Evolutionary conservation across 2,888 invertebrate species (phyloP), one percentile per base, ranked within the genome.

Genomic region (Dicycla oo): DNA sequence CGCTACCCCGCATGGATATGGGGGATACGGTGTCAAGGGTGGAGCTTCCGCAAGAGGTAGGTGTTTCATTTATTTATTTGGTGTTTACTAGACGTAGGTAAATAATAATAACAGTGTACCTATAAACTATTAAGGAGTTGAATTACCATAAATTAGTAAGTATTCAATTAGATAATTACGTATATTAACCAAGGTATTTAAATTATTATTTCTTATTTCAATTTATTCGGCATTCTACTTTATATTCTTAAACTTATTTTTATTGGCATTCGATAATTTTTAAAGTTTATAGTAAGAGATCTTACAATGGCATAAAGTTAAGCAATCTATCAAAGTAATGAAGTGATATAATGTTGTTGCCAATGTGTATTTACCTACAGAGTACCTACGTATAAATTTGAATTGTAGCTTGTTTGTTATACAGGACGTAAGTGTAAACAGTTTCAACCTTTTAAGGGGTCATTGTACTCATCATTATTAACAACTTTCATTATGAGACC

Each of bases 11-110:
- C 89, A 93, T 82, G 94, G 94, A 88, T 95, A 95, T 88, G 94
- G 94, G 82, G 94, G 94, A 88, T 95, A 95, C 87, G 94, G 94
- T 47, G 91, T 91, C 53, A 94, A 94, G 86, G 91, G 93, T 62
- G 94, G 93, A 62, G 92, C 92, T 47, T 86, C 89, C 40, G 93
- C 94, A 49, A 93, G 90, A 93, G 95, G 96, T 95, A 80, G 83
- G 92, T 75, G 49, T 30, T 74, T 53, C 30, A 49, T 61, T 64
- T 49, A 45, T 40, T 40, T 38, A 26, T 64, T 57, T 62, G 13
- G 26, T 56, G 23, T 54, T 7, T 26, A 49, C 13, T 63, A 26
- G 56, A 57, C 51, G 20, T 73, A 67, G 67, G 47, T 53, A 63
- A 20, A 54, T 38, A 62, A n/a, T 30, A 53, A 51, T 53, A 15